Evolutionary conservation across 37 sponge, comb jelly and placozoan species (phyloP), one percentile per base, ranked within the genome.

Genomic region (Mnemiopsis leidyi): DNA sequence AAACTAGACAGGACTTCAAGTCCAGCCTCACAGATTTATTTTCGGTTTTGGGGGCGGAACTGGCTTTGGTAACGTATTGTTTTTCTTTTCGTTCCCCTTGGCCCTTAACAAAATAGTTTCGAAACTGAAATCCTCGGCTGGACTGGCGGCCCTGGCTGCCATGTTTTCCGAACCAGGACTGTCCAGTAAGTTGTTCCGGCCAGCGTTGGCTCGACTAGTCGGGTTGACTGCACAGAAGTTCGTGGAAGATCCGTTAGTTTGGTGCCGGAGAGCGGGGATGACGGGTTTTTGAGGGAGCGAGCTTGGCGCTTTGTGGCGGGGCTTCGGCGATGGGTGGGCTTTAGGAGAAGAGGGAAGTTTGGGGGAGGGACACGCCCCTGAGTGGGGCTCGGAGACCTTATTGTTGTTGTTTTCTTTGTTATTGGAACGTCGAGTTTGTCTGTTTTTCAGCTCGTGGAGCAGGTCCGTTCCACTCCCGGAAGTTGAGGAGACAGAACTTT

Each of bases 141-240:
- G 73, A 71, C 73, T 71, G 25, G 7, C 30, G 2, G 29, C 3
- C 29, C 73, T 2, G 20, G 73, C 29, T 13, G 73, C 24, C 25
- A 28, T 5, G n/a, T 71, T 71, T 5, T 29, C 73, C 7, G 9
- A n/a, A 18, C 61, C 61, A n/a, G n/a, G n/a, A n/a, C n/a, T n/a
- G 61, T 48, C 61, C 61, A 48, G 61, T 18, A 48, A 13, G 3
- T 71, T 71, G 30, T 71, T 28, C 25, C 29, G 25, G 73, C 3
- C 3, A 5, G 9, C n/a, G 30, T 23, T 28, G 2, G 25, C 73
- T 5, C 73, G 25, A 5, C 30, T 71, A 13, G 73, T 71, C 9
- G 73, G 73, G 20, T 71, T 71, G 5, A 71, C 73, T 5, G 73
- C 73, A 28, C 73, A 71, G 20, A 71, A 71, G 73, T 71, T 71